These are phyloP conservation scores for Noctilio leporinus DNA, from an alignment of 2,113 vertebrate species.

Conservation along the genomic window DNA sequence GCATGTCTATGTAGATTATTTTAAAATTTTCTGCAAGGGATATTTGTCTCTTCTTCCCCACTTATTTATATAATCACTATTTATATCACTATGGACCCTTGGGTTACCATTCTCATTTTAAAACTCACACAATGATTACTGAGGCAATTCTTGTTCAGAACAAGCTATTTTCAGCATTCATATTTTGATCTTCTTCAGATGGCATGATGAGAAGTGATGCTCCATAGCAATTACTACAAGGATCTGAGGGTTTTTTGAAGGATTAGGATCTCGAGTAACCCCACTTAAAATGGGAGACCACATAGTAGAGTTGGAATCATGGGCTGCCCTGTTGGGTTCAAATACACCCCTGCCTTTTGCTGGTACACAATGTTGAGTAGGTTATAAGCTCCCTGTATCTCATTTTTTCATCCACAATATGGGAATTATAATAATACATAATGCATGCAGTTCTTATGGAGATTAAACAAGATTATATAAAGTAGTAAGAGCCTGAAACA, in stretches of 20 bases:
- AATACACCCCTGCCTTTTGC: background rate
- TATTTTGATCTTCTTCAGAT: background rate
- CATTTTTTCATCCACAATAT: background rate
- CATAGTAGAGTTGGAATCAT: background rate
- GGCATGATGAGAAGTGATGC: background rate
- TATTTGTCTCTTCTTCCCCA: background rate
- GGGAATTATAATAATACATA: background rate
- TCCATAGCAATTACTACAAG: background rate
- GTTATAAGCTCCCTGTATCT: background rate
- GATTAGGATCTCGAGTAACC: background rate
- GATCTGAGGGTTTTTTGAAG: background rate
- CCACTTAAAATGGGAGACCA: background rate
- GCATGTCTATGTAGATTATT: background rate
- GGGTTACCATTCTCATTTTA: background rate
- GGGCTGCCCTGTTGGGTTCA: background rate
- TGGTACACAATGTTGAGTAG: background rate
- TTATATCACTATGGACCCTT: background rate
- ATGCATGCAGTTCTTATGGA: background rate
- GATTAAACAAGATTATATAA: background rate
- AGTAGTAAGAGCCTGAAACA: background rate
- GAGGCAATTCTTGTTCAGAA: background rate
- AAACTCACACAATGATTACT: background rate
- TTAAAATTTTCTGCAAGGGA: background rate
- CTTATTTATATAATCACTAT: background rate
- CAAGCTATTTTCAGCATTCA: background rate